A percentile compares a stretch with the other conserved stretches of the same genome.
These are phyloP conservation scores for Hypocryptadius cinnamomeus DNA, from an alignment of 2,113 vertebrate genomes.

Conservation along the genomic window DNA sequence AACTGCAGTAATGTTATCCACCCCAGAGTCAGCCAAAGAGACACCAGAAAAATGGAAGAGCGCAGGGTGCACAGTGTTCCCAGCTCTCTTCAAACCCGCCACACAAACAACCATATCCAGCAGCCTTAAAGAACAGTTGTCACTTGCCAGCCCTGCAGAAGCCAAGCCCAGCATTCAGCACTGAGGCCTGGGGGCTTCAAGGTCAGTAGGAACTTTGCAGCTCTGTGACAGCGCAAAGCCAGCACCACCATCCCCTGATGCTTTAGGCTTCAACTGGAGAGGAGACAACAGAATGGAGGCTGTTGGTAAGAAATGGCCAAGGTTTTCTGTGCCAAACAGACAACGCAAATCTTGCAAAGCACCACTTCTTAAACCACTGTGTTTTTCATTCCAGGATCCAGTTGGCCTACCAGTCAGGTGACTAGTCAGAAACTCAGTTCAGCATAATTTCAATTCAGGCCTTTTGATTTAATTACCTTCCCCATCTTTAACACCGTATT, in stretches of 20 bases:
- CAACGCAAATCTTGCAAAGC: background rate
- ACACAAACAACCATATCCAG: background rate
- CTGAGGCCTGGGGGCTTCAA: background rate
- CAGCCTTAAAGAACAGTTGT: background rate
- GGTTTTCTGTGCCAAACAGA: background rate
- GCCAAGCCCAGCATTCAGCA: background rate
- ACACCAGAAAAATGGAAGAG: background rate
- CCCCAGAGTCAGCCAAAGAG: background rate
- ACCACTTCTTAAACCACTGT: background rate
- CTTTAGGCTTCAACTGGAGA: background rate
- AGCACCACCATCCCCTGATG: background rate
- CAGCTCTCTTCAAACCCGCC: background rate
- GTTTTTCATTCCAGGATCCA: background rate
- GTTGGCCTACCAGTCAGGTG: background rate
- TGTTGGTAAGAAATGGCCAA: background rate
- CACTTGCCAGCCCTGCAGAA: background rate
- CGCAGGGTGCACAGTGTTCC: accelerated
- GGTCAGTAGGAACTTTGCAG: background rate
- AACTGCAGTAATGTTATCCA: background rate
- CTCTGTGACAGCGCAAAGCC: background rate
- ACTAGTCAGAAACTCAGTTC: background rate
- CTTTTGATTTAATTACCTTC: background rate
- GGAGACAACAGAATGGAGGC: background rate
- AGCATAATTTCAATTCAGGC: background rate
- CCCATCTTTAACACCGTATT: background rate